Conservation (phyloP, 2,797 vertebrate genomes). For the Acropternis orthonyx region DNA sequence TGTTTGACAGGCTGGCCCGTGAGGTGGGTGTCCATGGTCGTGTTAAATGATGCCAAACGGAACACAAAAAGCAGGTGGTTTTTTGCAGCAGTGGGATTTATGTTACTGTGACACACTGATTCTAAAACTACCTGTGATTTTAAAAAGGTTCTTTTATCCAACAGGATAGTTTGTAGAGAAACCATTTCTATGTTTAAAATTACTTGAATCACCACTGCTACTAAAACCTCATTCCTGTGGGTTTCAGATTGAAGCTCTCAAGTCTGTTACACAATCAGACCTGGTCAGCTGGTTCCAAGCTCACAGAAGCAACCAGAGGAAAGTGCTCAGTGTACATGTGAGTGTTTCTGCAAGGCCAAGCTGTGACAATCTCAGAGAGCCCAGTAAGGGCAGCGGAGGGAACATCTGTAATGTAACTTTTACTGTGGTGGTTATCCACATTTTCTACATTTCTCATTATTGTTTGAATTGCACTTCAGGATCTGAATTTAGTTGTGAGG, state of each 20-base stretch:
- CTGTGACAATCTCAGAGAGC: neutral
- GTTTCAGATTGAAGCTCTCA: constrained; percentile 89
- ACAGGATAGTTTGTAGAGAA: neutral
- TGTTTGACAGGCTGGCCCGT: constrained; percentile 87
- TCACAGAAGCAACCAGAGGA: constrained; percentile 78
- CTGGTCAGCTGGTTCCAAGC: constrained; percentile 87
- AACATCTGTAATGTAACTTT: too few relatives aligned
- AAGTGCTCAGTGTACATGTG: constrained; percentile 91
- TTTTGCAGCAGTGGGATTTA: neutral
- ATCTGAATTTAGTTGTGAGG: neutral
- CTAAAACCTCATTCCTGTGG: neutral
- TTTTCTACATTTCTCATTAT: neutral
- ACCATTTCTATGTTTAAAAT: neutral
- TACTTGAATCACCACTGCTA: accelerated
- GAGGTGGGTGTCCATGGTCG: constrained; percentile 77
- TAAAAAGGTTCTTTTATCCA: neutral
- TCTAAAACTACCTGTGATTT: neutral
- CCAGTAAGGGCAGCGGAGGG: accelerated
- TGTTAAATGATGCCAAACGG: neutral
- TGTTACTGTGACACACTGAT: neutral
- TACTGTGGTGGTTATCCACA: neutral
- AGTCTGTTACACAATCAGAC: constrained; percentile 83
- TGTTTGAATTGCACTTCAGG: neutral
- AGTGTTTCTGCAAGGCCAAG: constrained; percentile 52
- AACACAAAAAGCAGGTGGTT: neutral